phyloP scores from a whole-genome alignment of 2,888 invertebrate genomes.

The Pollenia labialis region DNA sequence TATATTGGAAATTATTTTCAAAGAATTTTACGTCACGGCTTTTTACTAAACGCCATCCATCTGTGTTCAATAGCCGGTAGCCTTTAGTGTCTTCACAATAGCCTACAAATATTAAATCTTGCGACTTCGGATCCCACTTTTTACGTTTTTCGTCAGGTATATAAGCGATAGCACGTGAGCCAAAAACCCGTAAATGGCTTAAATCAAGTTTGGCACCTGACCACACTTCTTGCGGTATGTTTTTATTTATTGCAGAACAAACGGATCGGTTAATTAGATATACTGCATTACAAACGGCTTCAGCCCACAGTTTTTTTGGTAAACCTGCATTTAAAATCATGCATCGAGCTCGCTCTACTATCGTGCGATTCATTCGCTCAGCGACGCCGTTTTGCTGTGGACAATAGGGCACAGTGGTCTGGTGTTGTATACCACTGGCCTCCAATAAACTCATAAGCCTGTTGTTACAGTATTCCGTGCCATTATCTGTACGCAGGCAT shows the following conservation, averaged over 20 bases:
- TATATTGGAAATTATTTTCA: too few relatives aligned
- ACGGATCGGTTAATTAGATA: constrained; percentile 49
- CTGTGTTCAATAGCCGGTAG: too few relatives aligned
- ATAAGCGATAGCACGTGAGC: neutral
- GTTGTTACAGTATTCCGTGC: constrained; percentile 75
- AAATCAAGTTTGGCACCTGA: constrained; percentile 25
- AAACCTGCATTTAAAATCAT: constrained; percentile 37
- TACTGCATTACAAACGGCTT: constrained; percentile 50
- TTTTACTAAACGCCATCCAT: too few relatives aligned
- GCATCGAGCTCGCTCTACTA: constrained; percentile 41
- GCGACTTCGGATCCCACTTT: too few relatives aligned
- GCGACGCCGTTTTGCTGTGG: constrained; percentile 80
- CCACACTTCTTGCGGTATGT: constrained; percentile 47
- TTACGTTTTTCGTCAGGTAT: too few relatives aligned
- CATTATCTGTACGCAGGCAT: constrained; percentile 59
- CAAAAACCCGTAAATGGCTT: constrained; percentile 45
- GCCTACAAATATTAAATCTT: too few relatives aligned
- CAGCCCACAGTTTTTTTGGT: constrained; percentile 60
- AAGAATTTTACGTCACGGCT: too few relatives aligned
- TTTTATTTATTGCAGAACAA: constrained; percentile 37
- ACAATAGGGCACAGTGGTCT: constrained; percentile 77
- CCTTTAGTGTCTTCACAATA: too few relatives aligned
- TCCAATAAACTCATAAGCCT: constrained; percentile 38
- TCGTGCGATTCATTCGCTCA: constrained; percentile 47
- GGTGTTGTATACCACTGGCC: constrained; percentile 77